Evolutionary conservation across 2,888 invertebrate species (phyloP), one percentile per base, ranked within the genome.

Genomic region (Eretmocerus hayati): DNA sequence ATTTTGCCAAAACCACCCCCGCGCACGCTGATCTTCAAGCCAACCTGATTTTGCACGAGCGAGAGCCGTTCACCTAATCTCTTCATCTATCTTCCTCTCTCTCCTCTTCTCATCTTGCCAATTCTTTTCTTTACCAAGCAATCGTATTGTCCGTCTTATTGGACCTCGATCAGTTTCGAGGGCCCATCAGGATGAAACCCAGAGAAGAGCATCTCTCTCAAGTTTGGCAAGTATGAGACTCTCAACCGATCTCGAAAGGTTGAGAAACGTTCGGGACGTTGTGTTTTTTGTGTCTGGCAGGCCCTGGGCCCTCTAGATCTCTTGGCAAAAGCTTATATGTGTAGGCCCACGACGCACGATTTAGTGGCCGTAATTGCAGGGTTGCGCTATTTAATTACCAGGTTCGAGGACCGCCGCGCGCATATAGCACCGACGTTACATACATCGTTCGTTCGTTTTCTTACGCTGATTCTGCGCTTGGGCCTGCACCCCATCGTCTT

Each of bases 281-380:
- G 67, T n/a, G n/a, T 71, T 71, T 71, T 71, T 71, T 71, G 62
- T 71, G 26, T 36, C 20, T 71, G 72, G 74, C 42, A 42, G 48
- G 52, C 38, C 52, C n/a, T n/a, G n/a, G n/a, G n/a, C n/a, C n/a
- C n/a, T n/a, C n/a, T n/a, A n/a, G n/a, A n/a, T n/a, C n/a, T n/a
- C n/a, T n/a, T n/a, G n/a, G n/a, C n/a, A n/a, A n/a, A n/a, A n/a
- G n/a, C n/a, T n/a, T n/a, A n/a, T n/a, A n/a, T n/a, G n/a, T n/a
- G n/a, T n/a, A n/a, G n/a, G n/a, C n/a, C n/a, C n/a, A n/a, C n/a
- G n/a, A n/a, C n/a, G n/a, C 49, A 79, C 81, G 81, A 85, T 85
- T 85, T 85, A 85, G 84, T 83, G 84, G 78, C 83, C 83, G 81
- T 85, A 85, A 85, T 85, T 84, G 84, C 81, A 84, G 84, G 84